Evolutionary conservation across 2,888 invertebrate genomes (phyloP), one percentile per base, ranked within the genome.

Genomic region (Omphaloscelis lunosa): DNA sequence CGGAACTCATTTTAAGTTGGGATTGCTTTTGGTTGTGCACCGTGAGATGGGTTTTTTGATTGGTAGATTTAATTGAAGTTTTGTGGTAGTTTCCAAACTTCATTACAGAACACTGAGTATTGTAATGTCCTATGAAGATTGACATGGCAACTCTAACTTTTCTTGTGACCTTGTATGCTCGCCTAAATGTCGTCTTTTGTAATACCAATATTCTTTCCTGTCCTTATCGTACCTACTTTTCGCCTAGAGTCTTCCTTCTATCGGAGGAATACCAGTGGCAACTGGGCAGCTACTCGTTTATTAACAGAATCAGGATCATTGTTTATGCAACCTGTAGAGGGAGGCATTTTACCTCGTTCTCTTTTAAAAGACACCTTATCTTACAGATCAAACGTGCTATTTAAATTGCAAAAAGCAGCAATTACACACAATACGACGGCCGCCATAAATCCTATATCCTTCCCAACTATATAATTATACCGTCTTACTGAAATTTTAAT

Each of bases 1-100:
- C 59, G 6, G 27, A 82, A 83, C 85, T 84, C 73, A 73, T 83
- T 85, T 23, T 34, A 80, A 84, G 73, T 80, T 80, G 51, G 72
- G 45, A 84, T 87, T 75, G 79, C 68, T 76, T 83, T 85, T 76
- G 45, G 23, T 65, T 69, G 72, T 63, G 76, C 63, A 75, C 17
- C 15, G 39, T 34, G 65, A 34, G 41, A 63, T 85, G 41, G 27
- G 34, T 63, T 73, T 82, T 77, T 72, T 56, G 70, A 75, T 84
- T 70, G 39, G 53, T 76, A 56, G 12, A 23, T 73, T 73, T 71
- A 67, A 84, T 72, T 79, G 34, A 70, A 66, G 79, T 70, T 58
- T 62, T 61, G 11, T 17, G 15, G 27, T 59, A 39, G 82, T 76
- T 77, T 61, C 7, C 8, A 15, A 48, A 82, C 23, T 76, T 75